Evolutionary conservation across 2,113 vertebrate species (phyloP).

Genomic region (Neodontobutis hainanensis): DNA sequence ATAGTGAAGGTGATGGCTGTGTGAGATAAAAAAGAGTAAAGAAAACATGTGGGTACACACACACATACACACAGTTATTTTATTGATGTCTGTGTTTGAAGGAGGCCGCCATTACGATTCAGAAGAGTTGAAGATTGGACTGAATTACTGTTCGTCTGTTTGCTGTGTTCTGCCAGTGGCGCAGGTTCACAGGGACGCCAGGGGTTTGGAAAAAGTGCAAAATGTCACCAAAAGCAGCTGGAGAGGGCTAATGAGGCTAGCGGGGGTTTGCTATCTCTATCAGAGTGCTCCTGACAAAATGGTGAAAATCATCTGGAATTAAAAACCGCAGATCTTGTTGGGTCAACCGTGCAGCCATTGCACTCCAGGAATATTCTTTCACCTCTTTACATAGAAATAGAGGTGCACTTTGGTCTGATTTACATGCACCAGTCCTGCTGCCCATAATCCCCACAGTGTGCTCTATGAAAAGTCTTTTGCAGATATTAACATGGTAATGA

Average conservation of each 20-base stretch:
- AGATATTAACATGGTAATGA: constrained; percentile 63
- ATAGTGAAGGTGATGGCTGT: constrained; percentile 20
- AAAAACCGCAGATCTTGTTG: constrained; percentile 21
- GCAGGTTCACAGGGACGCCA: constrained; percentile 8
- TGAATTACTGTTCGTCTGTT: constrained; percentile 58
- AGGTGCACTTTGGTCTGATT: constrained; percentile 9
- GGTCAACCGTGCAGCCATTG: constrained; percentile 6
- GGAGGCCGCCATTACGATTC: constrained; percentile 46
- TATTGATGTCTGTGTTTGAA: constrained; percentile 51
- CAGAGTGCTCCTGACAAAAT: constrained; percentile 28
- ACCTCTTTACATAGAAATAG: constrained; percentile 15
- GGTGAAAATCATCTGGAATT: constrained; percentile 55
- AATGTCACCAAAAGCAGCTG: constrained; percentile 66
- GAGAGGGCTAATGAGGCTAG: constrained; percentile 63
- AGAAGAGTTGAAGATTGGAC: constrained; percentile 45
- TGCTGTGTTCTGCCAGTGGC: constrained; percentile 36
- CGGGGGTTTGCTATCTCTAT: constrained; percentile 48
- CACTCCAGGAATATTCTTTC: neutral
- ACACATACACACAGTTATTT: constrained; percentile 33
- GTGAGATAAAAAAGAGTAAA: constrained; percentile 36
- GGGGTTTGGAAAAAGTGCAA: constrained; percentile 46
- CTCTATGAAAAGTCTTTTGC: constrained; percentile 36
- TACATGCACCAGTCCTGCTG: constrained; percentile 6
- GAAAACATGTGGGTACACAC: constrained; percentile 35
- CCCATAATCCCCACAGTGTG: constrained; percentile 1